Evolutionary conservation across 2,797 vertebrate genomes (phyloP).

Genomic region (Acestrorhynchus altus): DNA sequence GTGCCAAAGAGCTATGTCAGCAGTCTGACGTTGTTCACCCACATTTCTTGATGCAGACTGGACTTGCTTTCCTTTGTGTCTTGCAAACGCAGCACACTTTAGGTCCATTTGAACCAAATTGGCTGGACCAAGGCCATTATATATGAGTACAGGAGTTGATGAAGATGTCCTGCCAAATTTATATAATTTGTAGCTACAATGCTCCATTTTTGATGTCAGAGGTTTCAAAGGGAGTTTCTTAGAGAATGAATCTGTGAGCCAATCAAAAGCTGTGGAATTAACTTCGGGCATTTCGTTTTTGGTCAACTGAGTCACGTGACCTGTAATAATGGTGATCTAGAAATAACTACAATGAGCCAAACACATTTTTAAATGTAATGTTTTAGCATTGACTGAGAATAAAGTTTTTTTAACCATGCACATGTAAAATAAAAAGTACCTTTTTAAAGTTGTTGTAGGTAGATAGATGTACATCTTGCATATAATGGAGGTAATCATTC

Average conservation of each 20-base stretch:
- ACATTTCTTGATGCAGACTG: background rate
- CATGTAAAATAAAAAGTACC: background rate
- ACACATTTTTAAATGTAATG: background rate
- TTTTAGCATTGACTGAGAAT: background rate
- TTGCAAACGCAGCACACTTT: background rate
- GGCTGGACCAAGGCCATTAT: background rate
- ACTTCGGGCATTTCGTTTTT: background rate
- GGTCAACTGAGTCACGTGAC: background rate
- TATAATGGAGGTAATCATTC: background rate
- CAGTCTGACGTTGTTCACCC: background rate
- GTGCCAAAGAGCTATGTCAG: conserved; percentile 19
- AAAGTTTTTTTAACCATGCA: background rate
- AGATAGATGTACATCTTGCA: background rate
- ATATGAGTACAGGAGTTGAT: background rate
- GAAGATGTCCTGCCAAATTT: background rate
- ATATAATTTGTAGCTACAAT: background rate
- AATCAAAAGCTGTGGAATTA: background rate
- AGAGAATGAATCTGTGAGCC: background rate
- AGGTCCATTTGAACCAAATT: background rate
- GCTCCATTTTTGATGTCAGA: background rate
- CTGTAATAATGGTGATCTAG: background rate
- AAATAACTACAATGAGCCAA: conserved; percentile 5
- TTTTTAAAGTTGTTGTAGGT: background rate
- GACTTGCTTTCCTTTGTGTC: background rate
- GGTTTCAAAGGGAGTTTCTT: background rate